Evolutionary conservation across 2,797 vertebrate genomes (phyloP).

Genomic region (Sternarchorhynchus goeldii): DNA sequence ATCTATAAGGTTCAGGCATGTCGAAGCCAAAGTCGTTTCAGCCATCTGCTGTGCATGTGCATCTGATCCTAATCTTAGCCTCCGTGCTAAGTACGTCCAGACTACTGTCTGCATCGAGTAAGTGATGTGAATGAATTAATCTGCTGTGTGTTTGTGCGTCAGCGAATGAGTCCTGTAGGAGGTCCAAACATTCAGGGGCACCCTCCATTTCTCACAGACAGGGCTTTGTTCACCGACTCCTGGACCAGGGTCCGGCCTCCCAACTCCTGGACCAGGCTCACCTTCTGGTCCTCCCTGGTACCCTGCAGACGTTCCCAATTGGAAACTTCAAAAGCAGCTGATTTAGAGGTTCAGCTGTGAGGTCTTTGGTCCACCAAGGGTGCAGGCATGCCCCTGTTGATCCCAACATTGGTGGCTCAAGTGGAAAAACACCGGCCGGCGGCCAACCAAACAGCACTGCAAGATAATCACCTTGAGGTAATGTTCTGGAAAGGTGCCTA

Average conservation of each 20-base stretch:
- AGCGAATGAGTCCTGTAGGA: constrained; percentile 17
- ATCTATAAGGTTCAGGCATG: not conserved
- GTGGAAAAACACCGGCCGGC: constrained; percentile 28
- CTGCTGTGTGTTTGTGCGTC: constrained; percentile 1
- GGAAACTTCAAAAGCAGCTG: constrained; percentile 24
- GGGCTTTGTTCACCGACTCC: constrained; percentile 21
- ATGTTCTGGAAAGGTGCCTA: constrained; percentile 33
- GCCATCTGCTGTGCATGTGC: constrained; percentile 47
- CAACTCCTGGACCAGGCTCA: not conserved
- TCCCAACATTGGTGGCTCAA: not conserved
- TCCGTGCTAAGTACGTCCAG: constrained; percentile 9
- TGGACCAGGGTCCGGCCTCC: not conserved
- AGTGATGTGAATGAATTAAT: constrained; percentile 37
- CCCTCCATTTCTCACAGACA: constrained; percentile 41
- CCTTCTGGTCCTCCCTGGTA: not conserved
- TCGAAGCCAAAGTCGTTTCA: constrained; percentile 20
- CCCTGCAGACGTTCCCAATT: not conserved
- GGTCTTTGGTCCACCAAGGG: constrained; percentile 27
- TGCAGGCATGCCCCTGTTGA: constrained; percentile 30
- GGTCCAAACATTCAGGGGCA: constrained; percentile 25
- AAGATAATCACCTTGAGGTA: constrained; percentile 39
- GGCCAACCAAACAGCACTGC: constrained; percentile 30
- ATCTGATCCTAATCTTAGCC: constrained; percentile 38
- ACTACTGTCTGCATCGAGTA: constrained; percentile 33
- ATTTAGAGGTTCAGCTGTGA: constrained; percentile 1